A percentile compares a stretch with the other conserved stretches of the same genome.
Evolutionary conservation across 2,888 invertebrate genomes (phyloP).

Genomic region (Diaprepes abbreviatus): DNA sequence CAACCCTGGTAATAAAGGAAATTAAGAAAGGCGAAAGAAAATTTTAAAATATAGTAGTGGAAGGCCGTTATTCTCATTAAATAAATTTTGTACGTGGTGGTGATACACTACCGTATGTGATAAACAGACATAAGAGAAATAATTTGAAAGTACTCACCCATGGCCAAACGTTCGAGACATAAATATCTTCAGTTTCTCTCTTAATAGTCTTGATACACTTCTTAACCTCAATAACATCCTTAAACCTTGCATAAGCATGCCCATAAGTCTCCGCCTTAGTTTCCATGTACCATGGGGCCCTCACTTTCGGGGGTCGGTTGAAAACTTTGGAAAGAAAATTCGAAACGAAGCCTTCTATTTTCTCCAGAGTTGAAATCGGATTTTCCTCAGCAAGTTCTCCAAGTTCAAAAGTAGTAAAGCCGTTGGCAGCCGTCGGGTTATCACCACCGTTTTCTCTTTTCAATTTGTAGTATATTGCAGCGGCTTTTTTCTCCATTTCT

Average conservation of each 20-base stretch:
- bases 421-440: background rate
- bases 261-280: background rate
- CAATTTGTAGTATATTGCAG: background rate
- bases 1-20: too few relatives aligned
- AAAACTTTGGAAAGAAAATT: background rate
- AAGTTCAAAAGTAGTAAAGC: background rate
- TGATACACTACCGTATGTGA: too few relatives aligned
- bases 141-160: background rate
- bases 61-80: too few relatives aligned
- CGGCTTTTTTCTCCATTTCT: background rate
- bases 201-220: background rate
- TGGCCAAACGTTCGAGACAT: background rate
- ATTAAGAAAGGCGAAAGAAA: too few relatives aligned
- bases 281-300: background rate
- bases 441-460: background rate
- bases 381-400: background rate
- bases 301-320: background rate
- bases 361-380: background rate
- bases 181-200: background rate
- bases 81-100: too few relatives aligned
- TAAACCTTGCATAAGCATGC: background rate
- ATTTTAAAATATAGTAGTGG: too few relatives aligned
- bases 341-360: background rate
- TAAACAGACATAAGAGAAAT: too few relatives aligned
- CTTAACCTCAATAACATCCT: background rate